phyloP scores from a whole-genome alignment of 2,888 invertebrate genomes.

The Ectropis crepuscularia region DNA sequence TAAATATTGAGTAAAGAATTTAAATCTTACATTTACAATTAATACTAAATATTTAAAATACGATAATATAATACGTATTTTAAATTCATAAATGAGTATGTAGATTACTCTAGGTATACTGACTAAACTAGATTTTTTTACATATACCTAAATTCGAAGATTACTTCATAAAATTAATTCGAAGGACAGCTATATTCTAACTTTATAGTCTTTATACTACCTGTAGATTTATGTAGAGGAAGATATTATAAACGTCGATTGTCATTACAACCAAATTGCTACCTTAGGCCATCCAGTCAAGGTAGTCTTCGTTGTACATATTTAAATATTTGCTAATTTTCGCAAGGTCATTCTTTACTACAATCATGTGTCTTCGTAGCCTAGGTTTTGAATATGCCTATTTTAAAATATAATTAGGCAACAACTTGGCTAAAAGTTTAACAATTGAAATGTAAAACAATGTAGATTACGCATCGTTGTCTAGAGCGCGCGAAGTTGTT shows the following conservation, averaged over 20 bases:
- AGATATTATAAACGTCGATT: slow-evolving; percentile 54
- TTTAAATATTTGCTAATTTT: slow-evolving; percentile 71
- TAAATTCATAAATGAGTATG: no score
- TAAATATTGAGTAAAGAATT: no score
- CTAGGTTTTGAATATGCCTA: slow-evolving; percentile 39
- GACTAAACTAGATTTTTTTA: neutral
- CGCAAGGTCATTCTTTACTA: slow-evolving; percentile 61
- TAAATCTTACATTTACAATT: no score
- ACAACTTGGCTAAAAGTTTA: slow-evolving; percentile 27
- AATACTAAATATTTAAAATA: no score
- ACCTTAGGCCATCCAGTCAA: slow-evolving; percentile 64
- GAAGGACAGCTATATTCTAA: slow-evolving; percentile 47
- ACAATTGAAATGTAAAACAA: slow-evolving; percentile 37
- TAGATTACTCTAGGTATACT: neutral
- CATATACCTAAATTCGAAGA: slow-evolving; percentile 3
- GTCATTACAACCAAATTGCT: slow-evolving; percentile 54
- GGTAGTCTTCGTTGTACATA: slow-evolving; percentile 63
- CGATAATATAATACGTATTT: no score
- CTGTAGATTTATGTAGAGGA: slow-evolving; percentile 45
- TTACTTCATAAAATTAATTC: slow-evolving; percentile 46
- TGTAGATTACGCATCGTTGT: slow-evolving; percentile 26
- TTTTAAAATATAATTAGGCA: slow-evolving; percentile 46
- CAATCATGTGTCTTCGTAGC: slow-evolving; percentile 46
- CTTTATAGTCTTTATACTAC: slow-evolving; percentile 40
- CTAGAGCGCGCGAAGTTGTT: slow-evolving; percentile 1